A percentile compares a stretch with the other conserved stretches of the same genome.
phyloP scores from a whole-genome alignment of 2,797 vertebrate genomes.

The Thaleichthys pacificus region DNA sequence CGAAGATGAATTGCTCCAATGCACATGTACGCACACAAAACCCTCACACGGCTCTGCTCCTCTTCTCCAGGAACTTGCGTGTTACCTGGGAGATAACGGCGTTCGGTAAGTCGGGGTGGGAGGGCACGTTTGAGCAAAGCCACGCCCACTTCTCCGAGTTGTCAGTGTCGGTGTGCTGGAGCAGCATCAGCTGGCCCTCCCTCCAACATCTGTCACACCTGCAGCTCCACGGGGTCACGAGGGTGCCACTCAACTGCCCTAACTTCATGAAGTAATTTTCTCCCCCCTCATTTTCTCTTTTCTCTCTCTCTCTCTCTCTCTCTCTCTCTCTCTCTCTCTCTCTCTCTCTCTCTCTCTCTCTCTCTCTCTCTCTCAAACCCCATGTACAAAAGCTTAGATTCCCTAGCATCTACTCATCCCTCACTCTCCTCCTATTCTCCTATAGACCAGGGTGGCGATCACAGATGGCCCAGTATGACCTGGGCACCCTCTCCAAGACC shows the following conservation, averaged over 20 bases:
- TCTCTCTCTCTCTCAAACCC: background rate
- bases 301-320: background rate
- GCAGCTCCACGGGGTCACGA: constrained; percentile 79
- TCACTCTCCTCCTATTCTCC: constrained; percentile 12
- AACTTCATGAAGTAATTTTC: constrained; percentile 72
- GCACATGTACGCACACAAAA: background rate
- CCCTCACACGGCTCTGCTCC: background rate
- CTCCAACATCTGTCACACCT: constrained; percentile 72
- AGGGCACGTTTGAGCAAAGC: constrained; percentile 67
- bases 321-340: constrained; percentile 5
- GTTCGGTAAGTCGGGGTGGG: constrained; percentile 67
- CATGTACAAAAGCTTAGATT: background rate
- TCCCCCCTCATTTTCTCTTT: background rate
- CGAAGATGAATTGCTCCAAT: too few species aligned
- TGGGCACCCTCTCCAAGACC: constrained; percentile 60
- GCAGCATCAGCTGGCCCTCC: constrained; percentile 63
- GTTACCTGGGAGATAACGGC: constrained; percentile 82
- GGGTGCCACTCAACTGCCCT: constrained; percentile 64
- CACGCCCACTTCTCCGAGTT: constrained; percentile 75
- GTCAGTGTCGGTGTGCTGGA: constrained; percentile 79
- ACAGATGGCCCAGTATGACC: constrained; percentile 74
- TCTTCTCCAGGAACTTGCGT: constrained; percentile 55
- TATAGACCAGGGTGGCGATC: constrained; percentile 78
- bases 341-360: background rate
- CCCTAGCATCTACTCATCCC: background rate